Evolutionary conservation across 2,888 invertebrate genomes (phyloP).

Genomic region (Hydropsyche betteni): DNA sequence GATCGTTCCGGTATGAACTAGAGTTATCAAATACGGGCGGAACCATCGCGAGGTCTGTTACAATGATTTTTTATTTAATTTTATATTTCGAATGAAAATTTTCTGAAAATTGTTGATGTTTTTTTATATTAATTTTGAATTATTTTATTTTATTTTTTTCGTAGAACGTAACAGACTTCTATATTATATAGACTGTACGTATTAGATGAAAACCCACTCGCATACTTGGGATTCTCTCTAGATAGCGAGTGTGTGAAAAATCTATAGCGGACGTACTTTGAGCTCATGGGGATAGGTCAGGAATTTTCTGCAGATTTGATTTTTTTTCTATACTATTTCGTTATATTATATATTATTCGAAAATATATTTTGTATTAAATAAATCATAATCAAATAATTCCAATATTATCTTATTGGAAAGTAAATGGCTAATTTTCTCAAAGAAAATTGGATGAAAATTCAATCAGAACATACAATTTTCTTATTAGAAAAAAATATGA

Average conservation of each 20-base stretch:
- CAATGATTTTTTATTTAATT: neutral
- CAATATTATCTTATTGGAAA: too few relatives aligned
- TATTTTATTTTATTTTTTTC: too few relatives aligned
- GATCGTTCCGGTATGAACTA: constrained; percentile 43
- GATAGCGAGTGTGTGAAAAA: constrained; percentile 32
- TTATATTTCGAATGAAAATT: neutral
- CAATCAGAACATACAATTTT: too few relatives aligned
- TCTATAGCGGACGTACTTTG: constrained; percentile 32
- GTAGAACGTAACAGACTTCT: constrained; percentile 18
- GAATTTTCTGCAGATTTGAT: neutral
- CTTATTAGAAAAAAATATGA: too few relatives aligned
- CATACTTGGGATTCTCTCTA: constrained; percentile 33
- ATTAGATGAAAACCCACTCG: constrained; percentile 37
- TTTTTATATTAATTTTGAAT: neutral
- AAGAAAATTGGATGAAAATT: too few relatives aligned
- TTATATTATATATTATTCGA: too few relatives aligned
- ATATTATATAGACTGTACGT: neutral
- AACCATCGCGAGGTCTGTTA: constrained; percentile 12
- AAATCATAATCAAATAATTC: too few relatives aligned
- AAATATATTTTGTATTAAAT: too few relatives aligned
- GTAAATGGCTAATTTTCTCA: too few relatives aligned
- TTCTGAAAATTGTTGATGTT: neutral
- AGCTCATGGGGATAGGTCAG: constrained; percentile 33
- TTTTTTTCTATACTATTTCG: too few relatives aligned
- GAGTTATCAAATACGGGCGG: constrained; percentile 26